phyloP scores from a whole-genome alignment of 2,113 vertebrate genomes.

The Anas platyrhynchos region DNA sequence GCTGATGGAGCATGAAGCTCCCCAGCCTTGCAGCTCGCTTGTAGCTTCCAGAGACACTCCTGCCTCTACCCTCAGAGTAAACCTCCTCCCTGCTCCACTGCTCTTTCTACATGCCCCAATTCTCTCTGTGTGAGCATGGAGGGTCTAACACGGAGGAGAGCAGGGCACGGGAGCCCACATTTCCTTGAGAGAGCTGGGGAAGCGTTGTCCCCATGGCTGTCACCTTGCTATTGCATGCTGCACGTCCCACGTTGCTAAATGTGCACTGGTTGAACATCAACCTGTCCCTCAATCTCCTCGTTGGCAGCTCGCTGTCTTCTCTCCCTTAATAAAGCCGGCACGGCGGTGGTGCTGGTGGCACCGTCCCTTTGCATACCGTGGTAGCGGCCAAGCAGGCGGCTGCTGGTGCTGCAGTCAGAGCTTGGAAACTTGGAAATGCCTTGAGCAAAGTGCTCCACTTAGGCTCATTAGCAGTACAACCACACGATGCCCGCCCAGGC shows the following conservation, averaged over 20 bases:
- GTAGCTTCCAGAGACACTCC: not conserved
- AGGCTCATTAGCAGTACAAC: slow-evolving; percentile 10
- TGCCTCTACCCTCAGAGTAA: not conserved
- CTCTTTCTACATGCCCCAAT: not conserved
- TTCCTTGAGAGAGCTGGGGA: not conserved
- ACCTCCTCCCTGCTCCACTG: not conserved
- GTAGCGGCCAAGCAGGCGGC: not conserved
- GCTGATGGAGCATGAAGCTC: not conserved
- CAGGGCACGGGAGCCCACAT: not conserved
- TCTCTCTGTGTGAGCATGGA: not conserved
- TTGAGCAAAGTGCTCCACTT: slow-evolving; percentile 2
- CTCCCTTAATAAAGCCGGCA: not conserved
- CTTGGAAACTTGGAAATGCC: not conserved
- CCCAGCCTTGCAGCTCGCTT: not conserved
- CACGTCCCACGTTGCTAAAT: not conserved
- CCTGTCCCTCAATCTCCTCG: not conserved
- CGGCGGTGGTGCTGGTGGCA: not conserved
- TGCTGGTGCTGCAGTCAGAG: not conserved
- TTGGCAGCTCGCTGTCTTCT: not conserved
- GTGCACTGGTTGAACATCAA: not conserved
- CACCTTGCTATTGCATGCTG: not conserved
- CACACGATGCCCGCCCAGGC: not conserved
- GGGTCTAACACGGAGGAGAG: not conserved
- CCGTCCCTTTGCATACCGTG: not conserved
- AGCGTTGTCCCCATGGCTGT: not conserved